phyloP scores from a whole-genome alignment of 2,888 invertebrate genomes.

The Dynastes maya region DNA sequence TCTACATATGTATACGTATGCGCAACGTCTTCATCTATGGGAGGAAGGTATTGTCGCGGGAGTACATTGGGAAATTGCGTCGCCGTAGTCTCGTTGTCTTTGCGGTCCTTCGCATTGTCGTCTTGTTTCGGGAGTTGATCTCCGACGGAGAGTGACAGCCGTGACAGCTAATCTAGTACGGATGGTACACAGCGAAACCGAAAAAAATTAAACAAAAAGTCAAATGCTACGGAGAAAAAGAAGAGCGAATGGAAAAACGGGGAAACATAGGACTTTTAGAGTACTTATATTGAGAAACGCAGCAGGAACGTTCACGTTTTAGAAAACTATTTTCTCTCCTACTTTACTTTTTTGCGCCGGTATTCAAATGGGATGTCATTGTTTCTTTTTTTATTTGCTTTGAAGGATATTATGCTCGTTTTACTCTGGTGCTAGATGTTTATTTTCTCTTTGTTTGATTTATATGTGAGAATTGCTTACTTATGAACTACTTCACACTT shows the following conservation, averaged over 20 bases:
- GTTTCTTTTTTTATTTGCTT: background rate
- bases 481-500: too few species aligned
- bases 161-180: slow-evolving; percentile 32
- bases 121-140: slow-evolving; percentile 30
- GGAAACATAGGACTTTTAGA: background rate
- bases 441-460: too few species aligned
- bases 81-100: background rate
- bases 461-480: too few species aligned
- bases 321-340: slow-evolving; percentile 8
- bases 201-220: slow-evolving; percentile 10
- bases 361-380: slow-evolving; percentile 7
- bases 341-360: background rate
- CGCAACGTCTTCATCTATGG: too few species aligned
- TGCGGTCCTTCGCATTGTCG: slow-evolving; percentile 3
- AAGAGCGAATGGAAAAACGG: background rate
- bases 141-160: slow-evolving; percentile 18
- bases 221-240: background rate
- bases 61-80: slow-evolving; percentile 27
- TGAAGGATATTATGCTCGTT: background rate
- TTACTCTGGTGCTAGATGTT: too few species aligned
- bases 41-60: background rate
- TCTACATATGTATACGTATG: background rate
- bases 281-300: slow-evolving; percentile 17
- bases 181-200: slow-evolving; percentile 4
- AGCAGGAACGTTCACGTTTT: background rate